These are phyloP conservation scores for Thyatira batis DNA, from an alignment of 2,888 invertebrate genomes.

Conservation along the genomic window DNA sequence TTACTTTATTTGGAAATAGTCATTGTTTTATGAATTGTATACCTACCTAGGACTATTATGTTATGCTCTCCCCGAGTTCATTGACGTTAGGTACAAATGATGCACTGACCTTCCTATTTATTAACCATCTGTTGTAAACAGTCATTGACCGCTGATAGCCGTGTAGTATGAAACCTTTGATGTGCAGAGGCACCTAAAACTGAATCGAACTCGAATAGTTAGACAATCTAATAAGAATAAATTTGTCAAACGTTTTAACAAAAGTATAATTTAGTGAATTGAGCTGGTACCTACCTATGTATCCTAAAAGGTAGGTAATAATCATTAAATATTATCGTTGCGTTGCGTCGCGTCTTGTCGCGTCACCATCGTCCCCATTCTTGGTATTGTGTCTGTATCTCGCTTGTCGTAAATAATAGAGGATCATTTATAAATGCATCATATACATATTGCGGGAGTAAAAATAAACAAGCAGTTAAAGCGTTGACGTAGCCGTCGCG, in stretches of 20 bases:
- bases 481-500: conserved; percentile 24
- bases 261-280: no score
- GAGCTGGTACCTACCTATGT: no score
- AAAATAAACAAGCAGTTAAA: conserved; percentile 46
- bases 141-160: neutral
- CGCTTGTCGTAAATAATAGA: conserved; percentile 22
- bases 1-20: no score
- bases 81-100: neutral
- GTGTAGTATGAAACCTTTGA: neutral
- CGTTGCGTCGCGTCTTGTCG: no score
- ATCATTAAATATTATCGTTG: neutral
- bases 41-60: no score
- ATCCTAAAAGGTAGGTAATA: no score
- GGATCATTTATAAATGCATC: conserved; percentile 27
- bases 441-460: conserved; percentile 30
- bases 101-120: neutral
- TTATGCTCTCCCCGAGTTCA: no score
- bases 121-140: neutral
- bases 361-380: conserved; percentile 28
- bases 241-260: no score
- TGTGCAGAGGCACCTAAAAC: neutral
- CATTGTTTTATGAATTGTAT: no score
- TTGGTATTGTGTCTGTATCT: conserved; percentile 19
- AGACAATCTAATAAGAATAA: no score
- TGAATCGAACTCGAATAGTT: neutral